Evolutionary conservation across 2,797 vertebrate genomes (phyloP), one percentile per base, ranked within the genome.

Genomic region (Pitangus sulphuratus): DNA sequence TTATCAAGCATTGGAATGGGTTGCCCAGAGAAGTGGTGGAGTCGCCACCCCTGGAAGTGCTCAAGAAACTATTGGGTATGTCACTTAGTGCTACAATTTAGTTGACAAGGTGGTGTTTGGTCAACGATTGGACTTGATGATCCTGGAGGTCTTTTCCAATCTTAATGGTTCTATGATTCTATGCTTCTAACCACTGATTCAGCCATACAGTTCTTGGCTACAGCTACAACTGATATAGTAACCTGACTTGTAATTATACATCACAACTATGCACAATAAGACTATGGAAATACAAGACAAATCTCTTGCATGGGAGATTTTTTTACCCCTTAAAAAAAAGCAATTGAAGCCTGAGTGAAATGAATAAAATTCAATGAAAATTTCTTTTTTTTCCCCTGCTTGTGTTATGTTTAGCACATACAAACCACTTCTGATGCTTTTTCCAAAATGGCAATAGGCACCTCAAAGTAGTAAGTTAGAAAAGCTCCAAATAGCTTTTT

Each of bases 301-400:
- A 83, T 48, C 25, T 66, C 31, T 64, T 69, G 9, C 21, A 69
- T 28, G 8, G 18, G 22, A 74, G 21, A 20, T 48, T 47, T 88
- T 77, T 74, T 68, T 78, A 39, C 3, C 12, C 22, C 8, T 57
- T 61, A 61, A 51, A 69, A 89, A 82, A 83, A 4, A 87, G 60
- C 56, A 24, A 39, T 0, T n/a, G 22, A 66, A 93, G 75, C 6
- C 6, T 2, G 7, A 79, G 12, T 31, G 33, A 89, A 82, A 76
- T 37, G 1, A 89, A 64, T 40, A 60, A 40, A 84, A 68, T 8
- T 39, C 8, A 30, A 33, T 14, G 20, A 70, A 90, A 90, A 26
- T 19, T 2, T 61, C 3, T 19, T 33, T 48, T 51, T 21, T 19
- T 0, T 0, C 4, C 7, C 3, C 2, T 51, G 3, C 22, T 40